Evolutionary conservation across 2,888 invertebrate species (phyloP).

Genomic region (Strigamia transsilvanica): DNA sequence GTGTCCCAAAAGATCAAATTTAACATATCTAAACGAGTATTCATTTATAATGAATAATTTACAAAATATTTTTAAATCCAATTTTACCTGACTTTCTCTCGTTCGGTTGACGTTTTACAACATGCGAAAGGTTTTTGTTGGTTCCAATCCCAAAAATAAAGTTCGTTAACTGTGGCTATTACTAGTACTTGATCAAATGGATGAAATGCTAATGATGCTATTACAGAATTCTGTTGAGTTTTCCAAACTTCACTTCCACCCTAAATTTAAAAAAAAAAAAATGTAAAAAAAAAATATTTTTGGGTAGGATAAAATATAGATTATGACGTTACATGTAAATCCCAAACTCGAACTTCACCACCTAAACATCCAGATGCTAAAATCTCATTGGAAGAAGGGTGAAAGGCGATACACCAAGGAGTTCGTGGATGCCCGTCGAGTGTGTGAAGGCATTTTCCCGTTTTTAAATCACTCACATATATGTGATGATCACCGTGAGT

Average conservation of each 20-base stretch:
- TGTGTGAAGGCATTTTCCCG: slow-evolving; percentile 79
- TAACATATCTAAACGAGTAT: slow-evolving; percentile 74
- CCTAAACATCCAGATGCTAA: slow-evolving; percentile 87
- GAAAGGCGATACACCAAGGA: slow-evolving; percentile 90
- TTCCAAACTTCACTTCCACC: slow-evolving; percentile 87
- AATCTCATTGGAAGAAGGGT: slow-evolving; percentile 82
- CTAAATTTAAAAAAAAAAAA: slow-evolving; percentile 65
- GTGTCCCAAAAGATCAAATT: slow-evolving; percentile 82
- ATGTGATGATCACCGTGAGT: slow-evolving; percentile 90
- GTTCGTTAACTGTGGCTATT: slow-evolving; percentile 84
- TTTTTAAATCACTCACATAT: slow-evolving; percentile 81
- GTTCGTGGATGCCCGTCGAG: slow-evolving; percentile 85
- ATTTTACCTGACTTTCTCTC: slow-evolving; percentile 81
- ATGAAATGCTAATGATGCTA: slow-evolving; percentile 87
- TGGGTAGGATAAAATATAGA: background rate
- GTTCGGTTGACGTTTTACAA: slow-evolving; percentile 76
- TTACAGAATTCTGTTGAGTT: slow-evolving; percentile 76
- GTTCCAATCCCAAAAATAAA: slow-evolving; percentile 89
- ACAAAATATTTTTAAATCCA: background rate
- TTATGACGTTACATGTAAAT: slow-evolving; percentile 71
- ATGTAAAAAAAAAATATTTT: background rate
- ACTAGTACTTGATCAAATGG: slow-evolving; percentile 82
- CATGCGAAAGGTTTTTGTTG: slow-evolving; percentile 74
- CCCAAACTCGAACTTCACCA: slow-evolving; percentile 91
- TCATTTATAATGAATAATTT: background rate